phyloP scores from a whole-genome alignment of 2,797 vertebrate genomes.

The Gymnothorax reevesii region DNA sequence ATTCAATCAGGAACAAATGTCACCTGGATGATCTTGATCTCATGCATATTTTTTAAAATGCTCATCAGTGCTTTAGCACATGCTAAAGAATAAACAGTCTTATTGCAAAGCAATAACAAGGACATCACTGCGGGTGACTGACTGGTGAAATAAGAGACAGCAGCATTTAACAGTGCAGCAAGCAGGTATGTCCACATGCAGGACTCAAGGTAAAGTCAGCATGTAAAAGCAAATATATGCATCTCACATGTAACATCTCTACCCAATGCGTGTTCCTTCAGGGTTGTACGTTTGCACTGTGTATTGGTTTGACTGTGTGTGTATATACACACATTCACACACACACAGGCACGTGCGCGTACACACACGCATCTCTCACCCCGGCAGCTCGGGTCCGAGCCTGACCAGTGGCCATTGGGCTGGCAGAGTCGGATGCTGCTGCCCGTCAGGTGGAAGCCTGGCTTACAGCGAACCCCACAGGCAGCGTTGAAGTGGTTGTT shows the following conservation, averaged over 20 bases:
- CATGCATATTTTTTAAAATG: neutral
- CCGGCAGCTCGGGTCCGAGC: conserved; percentile 82
- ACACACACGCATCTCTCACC: conserved; percentile 68
- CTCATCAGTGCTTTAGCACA: neutral
- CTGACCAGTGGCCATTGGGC: conserved; percentile 86
- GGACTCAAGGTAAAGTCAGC: too few relatives aligned
- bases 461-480: conserved; percentile 87
- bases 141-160: too few relatives aligned
- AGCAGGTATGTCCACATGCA: neutral
- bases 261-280: neutral
- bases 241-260: neutral
- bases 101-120: neutral
- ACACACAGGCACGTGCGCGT: too few relatives aligned
- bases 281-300: neutral
- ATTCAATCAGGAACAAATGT: neutral
- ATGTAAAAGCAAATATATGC: neutral
- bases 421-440: conserved; percentile 89
- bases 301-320: neutral
- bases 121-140: neutral
- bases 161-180: too few relatives aligned
- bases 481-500: conserved; percentile 93
- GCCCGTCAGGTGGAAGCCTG: conserved; percentile 88
- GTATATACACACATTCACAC: neutral
- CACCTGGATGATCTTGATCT: neutral
- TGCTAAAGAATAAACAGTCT: too few relatives aligned